Percentiles rank a stretch among this genome's conserved stretches.
These are phyloP conservation scores for Bombus breviceps DNA, from an alignment of 1,140 invertebrate species.

Conservation along the genomic window DNA sequence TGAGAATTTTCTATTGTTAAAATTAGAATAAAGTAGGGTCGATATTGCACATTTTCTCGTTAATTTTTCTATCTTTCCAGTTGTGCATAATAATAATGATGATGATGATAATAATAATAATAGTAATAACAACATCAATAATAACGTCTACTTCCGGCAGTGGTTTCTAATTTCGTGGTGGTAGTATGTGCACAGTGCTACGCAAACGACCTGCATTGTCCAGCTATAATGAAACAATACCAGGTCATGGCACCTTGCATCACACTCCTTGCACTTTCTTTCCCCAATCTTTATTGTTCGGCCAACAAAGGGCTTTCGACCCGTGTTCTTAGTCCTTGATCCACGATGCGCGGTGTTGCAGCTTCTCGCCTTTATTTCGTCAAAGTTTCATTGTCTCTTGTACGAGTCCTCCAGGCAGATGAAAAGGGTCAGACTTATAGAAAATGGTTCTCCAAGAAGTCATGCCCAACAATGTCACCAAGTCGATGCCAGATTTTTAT, in stretches of 20 bases:
- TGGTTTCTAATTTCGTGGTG: not conserved
- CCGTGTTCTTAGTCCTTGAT: conserved; percentile 33
- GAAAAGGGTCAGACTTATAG: conserved; percentile 37
- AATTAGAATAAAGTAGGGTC: too few relatives aligned
- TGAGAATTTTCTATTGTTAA: too few relatives aligned
- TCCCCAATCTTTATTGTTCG: conserved; percentile 55
- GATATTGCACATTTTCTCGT: too few relatives aligned
- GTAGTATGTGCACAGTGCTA: not conserved
- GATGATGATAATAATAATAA: too few relatives aligned
- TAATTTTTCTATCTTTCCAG: too few relatives aligned
- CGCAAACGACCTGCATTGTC: conserved; percentile 28
- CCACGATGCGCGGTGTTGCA: conserved; percentile 7
- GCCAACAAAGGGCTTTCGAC: conserved; percentile 46
- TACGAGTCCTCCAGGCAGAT: conserved; percentile 17
- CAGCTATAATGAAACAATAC: conserved; percentile 50
- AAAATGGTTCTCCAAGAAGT: conserved; percentile 30
- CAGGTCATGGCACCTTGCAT: conserved; percentile 47
- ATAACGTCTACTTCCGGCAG: not conserved
- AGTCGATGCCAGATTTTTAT: conserved; percentile 35
- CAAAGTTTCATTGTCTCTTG: conserved; percentile 59
- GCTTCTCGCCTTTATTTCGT: conserved; percentile 47
- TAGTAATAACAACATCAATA: too few relatives aligned
- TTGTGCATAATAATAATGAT: too few relatives aligned
- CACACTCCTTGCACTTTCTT: conserved; percentile 18
- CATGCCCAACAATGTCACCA: conserved; percentile 24